phyloP scores from a whole-genome alignment of 2,888 invertebrate species.

The Thera britannica region DNA sequence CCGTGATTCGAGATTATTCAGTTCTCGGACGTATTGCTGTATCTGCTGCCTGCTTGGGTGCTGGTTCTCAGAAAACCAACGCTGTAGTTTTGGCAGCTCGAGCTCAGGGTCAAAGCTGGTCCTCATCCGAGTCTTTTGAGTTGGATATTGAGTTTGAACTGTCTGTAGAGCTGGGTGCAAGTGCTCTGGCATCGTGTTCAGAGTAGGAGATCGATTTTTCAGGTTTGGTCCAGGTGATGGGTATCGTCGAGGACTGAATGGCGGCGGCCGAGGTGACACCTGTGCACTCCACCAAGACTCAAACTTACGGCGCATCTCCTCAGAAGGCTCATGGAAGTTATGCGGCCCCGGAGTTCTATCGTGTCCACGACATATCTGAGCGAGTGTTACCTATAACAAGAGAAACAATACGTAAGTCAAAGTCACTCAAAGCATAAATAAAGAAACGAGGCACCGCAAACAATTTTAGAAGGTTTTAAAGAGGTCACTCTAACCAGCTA shows the following conservation, averaged over 20 bases:
- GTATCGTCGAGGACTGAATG: slow-evolving; percentile 79
- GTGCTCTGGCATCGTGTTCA: slow-evolving; percentile 80
- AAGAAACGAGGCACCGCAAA: slow-evolving; percentile 67
- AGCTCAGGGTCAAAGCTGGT: slow-evolving; percentile 98
- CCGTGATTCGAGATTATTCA: slow-evolving; percentile 96
- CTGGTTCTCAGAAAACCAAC: slow-evolving; percentile 98
- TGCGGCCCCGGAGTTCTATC: slow-evolving; percentile 87
- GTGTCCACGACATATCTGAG: slow-evolving; percentile 93
- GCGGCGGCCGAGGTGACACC: slow-evolving; percentile 86
- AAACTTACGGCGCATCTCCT: slow-evolving; percentile 94
- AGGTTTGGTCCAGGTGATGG: slow-evolving; percentile 76
- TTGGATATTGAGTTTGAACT: slow-evolving; percentile 90
- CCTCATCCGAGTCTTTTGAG: slow-evolving; percentile 96
- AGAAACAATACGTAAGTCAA: slow-evolving; percentile 49
- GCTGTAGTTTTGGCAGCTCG: slow-evolving; percentile 97
- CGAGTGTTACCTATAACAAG: slow-evolving; percentile 89
- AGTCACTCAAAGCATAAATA: slow-evolving; percentile 56
- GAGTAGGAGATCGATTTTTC: slow-evolving; percentile 76
- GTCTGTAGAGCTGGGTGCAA: slow-evolving; percentile 91
- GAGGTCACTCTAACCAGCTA: slow-evolving; percentile 82
- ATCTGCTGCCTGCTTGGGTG: slow-evolving; percentile 99
- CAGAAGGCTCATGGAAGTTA: slow-evolving; percentile 88
- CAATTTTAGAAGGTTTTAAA: slow-evolving; percentile 81
- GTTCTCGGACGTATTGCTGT: slow-evolving; percentile 96
- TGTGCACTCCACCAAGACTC: slow-evolving; percentile 96